These are phyloP conservation scores for Adoxophyes honmai DNA, from an alignment of 1,140 invertebrate genomes.

Conservation along the genomic window DNA sequence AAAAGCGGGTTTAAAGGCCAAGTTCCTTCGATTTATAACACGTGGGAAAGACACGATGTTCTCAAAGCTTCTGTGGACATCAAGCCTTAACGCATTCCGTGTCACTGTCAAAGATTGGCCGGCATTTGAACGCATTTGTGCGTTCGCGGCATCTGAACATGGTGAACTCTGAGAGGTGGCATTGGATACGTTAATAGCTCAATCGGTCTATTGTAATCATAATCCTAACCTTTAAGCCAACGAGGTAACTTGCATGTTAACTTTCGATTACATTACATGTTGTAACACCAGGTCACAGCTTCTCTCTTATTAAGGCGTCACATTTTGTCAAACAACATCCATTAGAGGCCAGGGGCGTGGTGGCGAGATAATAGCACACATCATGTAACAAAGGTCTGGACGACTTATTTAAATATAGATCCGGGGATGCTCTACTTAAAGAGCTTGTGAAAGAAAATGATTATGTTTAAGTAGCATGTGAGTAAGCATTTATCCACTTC, in stretches of 20 bases:
- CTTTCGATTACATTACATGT: constrained; percentile 12
- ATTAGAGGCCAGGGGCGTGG: constrained; percentile 52
- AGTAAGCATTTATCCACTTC: constrained; percentile 8
- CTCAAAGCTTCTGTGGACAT: too few species aligned
- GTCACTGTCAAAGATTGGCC: too few species aligned
- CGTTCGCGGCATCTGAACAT: too few species aligned
- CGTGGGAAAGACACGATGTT: too few species aligned
- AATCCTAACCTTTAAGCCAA: background rate
- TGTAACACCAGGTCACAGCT: constrained; percentile 18
- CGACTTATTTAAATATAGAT: constrained; percentile 13
- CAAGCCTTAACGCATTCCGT: too few species aligned
- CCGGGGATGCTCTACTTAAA: constrained; percentile 5
- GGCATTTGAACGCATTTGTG: too few species aligned
- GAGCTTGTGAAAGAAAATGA: constrained; percentile 10
- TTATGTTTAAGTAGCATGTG: constrained; percentile 10
- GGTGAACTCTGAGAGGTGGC: too few species aligned
- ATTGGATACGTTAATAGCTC: background rate
- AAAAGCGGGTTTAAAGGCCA: too few species aligned
- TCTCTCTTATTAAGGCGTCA: constrained; percentile 54
- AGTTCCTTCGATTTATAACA: too few species aligned
- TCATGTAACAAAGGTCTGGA: constrained; percentile 7
- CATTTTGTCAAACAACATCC: constrained; percentile 58
- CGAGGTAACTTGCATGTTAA: constrained; percentile 1
- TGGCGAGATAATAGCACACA: constrained; percentile 32
- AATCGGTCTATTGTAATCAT: background rate